Conservation (phyloP, 2,113 vertebrate genomes). For the Microtus richardsoni region DNA sequence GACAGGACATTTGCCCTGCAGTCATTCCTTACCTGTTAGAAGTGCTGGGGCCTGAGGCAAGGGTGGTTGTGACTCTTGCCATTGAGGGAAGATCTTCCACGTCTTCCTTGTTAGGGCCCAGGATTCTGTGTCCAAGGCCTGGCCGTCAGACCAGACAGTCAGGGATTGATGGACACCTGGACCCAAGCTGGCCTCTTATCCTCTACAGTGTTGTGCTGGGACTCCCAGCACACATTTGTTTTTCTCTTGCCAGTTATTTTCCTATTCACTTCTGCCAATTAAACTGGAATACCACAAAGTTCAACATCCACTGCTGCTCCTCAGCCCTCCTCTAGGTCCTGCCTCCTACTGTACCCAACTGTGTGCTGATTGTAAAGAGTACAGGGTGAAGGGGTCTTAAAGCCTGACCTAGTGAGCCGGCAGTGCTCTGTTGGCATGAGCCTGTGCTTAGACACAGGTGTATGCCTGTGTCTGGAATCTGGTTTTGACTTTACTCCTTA, state of each 20-base stretch:
- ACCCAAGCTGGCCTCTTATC: not conserved
- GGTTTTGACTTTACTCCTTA: not conserved
- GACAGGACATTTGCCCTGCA: not conserved
- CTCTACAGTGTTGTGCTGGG: not conserved
- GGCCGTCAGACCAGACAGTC: no score
- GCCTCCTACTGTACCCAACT: not conserved
- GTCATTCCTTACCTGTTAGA: not conserved
- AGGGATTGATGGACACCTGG: not conserved
- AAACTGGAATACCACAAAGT: no score
- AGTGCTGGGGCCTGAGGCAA: not conserved
- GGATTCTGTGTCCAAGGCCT: not conserved
- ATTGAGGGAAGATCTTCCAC: not conserved
- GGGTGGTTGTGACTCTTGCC: not conserved
- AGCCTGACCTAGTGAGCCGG: not conserved
- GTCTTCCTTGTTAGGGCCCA: not conserved
- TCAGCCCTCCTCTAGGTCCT: not conserved
- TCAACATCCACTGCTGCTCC: not conserved
- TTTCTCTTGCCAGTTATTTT: not conserved
- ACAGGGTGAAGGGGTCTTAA: not conserved
- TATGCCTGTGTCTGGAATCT: not conserved
- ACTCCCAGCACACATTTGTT: not conserved
- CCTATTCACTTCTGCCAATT: not conserved
- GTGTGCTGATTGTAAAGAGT: not conserved
- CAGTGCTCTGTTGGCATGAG: not conserved
- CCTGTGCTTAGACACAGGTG: not conserved